These are phyloP conservation scores for Linepithema humile DNA, from an alignment of 1,140 invertebrate species.

Conservation along the genomic window DNA sequence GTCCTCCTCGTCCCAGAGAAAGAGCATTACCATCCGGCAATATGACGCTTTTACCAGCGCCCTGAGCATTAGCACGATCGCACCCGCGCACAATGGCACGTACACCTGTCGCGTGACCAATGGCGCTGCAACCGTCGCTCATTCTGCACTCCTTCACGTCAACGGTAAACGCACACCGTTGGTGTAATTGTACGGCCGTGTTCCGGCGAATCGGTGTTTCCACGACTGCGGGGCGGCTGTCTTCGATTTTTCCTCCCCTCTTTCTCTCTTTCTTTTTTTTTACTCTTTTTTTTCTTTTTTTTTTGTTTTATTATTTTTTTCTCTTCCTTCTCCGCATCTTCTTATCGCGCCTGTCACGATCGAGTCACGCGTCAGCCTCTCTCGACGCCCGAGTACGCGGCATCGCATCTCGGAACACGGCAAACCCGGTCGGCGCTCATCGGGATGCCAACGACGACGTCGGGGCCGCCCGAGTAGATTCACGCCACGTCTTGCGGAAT, in stretches of 20 bases:
- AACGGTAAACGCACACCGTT: constrained; percentile 86
- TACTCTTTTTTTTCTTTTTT: constrained; percentile 3
- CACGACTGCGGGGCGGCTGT: not conserved
- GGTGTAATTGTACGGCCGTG: constrained; percentile 69
- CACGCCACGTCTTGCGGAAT: constrained; percentile 49
- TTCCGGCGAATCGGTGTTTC: constrained; percentile 19
- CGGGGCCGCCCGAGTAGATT: not conserved
- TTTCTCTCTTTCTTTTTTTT: no score
- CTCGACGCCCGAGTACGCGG: constrained; percentile 19
- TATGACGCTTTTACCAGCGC: constrained; percentile 88
- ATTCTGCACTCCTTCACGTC: constrained; percentile 87
- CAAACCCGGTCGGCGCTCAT: constrained; percentile 25
- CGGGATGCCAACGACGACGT: constrained; percentile 39
- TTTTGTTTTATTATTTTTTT: no score
- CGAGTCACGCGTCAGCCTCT: constrained; percentile 29
- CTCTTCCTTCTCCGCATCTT: not conserved
- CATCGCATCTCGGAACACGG: constrained; percentile 53
- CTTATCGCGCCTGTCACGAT: not conserved
- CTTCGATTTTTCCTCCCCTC: no score
- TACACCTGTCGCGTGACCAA: constrained; percentile 89
- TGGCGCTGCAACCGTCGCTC: constrained; percentile 86
- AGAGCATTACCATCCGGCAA: constrained; percentile 86
- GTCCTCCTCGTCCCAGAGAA: constrained; percentile 74
- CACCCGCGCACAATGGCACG: constrained; percentile 88
- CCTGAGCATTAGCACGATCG: constrained; percentile 87